A percentile compares a stretch with the other conserved stretches of the same genome.
phyloP scores from a whole-genome alignment of 2,888 invertebrate species.

The Drosophila incognita region DNA sequence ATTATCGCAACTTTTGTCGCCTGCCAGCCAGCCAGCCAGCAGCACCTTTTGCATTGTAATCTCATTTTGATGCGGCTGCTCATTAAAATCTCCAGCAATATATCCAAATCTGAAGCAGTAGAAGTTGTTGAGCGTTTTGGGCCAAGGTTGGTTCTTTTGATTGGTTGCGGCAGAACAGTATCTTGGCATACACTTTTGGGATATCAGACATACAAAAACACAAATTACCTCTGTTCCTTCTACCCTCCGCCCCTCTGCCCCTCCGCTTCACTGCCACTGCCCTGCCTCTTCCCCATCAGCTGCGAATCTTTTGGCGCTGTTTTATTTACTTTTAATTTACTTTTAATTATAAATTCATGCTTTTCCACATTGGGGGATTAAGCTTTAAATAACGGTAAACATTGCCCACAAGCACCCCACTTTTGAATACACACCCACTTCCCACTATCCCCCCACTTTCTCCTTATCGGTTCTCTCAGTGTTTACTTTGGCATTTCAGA shows the following conservation, averaged over 20 bases:
- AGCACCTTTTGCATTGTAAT: constrained; percentile 28
- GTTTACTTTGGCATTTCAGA: constrained; percentile 59
- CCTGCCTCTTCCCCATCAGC: neutral
- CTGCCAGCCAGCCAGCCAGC: constrained; percentile 17
- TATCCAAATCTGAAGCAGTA: neutral
- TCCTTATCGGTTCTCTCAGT: constrained; percentile 28
- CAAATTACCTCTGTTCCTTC: neutral
- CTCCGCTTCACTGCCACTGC: neutral
- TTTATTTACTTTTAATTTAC: constrained; percentile 81
- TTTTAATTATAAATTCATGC: constrained; percentile 81
- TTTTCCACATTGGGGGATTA: constrained; percentile 75
- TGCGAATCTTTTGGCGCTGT: constrained; percentile 59
- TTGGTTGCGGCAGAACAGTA: constrained; percentile 13
- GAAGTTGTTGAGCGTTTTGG: constrained; percentile 7
- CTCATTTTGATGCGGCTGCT: constrained; percentile 30
- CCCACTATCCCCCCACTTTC: neutral
- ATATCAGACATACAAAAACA: constrained; percentile 3
- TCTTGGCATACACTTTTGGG: constrained; percentile 32
- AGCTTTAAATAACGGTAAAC: constrained; percentile 80
- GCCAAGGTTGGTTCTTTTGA: constrained; percentile 38
- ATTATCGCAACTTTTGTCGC: constrained; percentile 49
- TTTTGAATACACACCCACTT: neutral
- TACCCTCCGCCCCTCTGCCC: constrained; percentile 9
- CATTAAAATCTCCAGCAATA: constrained; percentile 33
- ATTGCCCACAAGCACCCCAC: constrained; percentile 24